Conservation (phyloP, 1,140 invertebrate genomes). For the Meloidogyne chitwoodi region DNA sequence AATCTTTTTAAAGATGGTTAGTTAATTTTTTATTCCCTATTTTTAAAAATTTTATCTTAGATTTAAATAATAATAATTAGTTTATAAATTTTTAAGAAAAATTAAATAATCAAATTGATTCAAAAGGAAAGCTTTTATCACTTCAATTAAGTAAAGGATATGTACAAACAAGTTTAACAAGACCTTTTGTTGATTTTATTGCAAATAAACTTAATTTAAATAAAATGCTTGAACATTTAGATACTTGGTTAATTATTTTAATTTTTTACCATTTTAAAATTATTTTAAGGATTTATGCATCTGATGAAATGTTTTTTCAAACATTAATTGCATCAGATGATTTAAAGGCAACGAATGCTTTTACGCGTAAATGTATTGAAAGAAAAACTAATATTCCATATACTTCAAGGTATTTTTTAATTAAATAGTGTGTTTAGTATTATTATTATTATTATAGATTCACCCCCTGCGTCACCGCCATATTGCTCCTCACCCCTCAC, state of each 20-base stretch:
- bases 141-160: slow-evolving; percentile 6
- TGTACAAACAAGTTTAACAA: not conserved
- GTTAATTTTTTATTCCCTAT: not conserved
- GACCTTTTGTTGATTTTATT: slow-evolving; percentile 19
- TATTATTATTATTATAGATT: too few species aligned
- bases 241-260: not conserved
- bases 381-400: not conserved
- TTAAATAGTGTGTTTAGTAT: too few species aligned
- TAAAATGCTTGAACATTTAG: slow-evolving; percentile 4
- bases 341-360: slow-evolving; percentile 18
- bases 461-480: too few species aligned
- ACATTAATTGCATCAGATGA: slow-evolving; percentile 2
- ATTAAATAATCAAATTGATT: not conserved
- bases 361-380: slow-evolving; percentile 22
- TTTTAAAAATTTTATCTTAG: too few species aligned
- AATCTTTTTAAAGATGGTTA: slow-evolving; percentile 24
- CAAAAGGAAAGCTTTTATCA: not conserved
- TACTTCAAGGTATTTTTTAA: not conserved
- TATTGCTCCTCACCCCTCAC: too few species aligned
- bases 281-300: slow-evolving; percentile 7
- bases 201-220: slow-evolving; percentile 20
- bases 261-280: not conserved
- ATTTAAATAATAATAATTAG: not conserved
- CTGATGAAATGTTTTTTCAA: slow-evolving; percentile 19
- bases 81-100: not conserved